Percentiles rank a stretch among this genome's conserved stretches.
Evolutionary conservation across 1,140 invertebrate genomes (phyloP).

Genomic region (Drosophila gunungcola): DNA sequence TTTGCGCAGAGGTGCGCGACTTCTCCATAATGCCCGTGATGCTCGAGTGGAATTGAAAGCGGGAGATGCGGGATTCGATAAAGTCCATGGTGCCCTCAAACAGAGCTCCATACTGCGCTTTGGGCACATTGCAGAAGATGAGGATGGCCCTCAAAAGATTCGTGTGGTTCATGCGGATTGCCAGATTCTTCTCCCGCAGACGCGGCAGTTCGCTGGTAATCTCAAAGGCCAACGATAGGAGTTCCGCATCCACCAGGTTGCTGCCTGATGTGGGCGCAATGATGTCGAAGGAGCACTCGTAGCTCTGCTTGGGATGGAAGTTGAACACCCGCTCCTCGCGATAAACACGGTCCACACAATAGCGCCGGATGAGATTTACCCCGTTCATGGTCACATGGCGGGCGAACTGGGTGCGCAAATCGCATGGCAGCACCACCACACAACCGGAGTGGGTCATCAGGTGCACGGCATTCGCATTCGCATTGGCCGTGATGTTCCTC

Average conservation of each 20-base stretch:
- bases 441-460: conserved; percentile 94
- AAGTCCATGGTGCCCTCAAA: conserved; percentile 71
- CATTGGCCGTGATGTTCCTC: conserved; percentile 83
- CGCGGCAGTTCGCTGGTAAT: conserved; percentile 90
- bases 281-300: conserved; percentile 97
- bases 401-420: conserved; percentile 91
- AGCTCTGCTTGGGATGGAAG: conserved; percentile 94
- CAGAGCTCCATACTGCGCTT: conserved; percentile 87
- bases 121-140: conserved; percentile 91
- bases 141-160: conserved; percentile 92
- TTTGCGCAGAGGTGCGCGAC: conserved; percentile 89
- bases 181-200: conserved; percentile 89
- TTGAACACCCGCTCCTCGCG: conserved; percentile 93
- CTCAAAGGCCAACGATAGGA: conserved; percentile 92
- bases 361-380: conserved; percentile 92
- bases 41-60: conserved; percentile 90
- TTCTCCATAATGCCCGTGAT: conserved; percentile 89
- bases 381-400: conserved; percentile 93
- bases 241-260: conserved; percentile 93
- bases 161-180: conserved; percentile 93
- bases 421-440: conserved; percentile 92
- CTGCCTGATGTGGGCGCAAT: conserved; percentile 90
- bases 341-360: conserved; percentile 94
- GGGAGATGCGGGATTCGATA: conserved; percentile 87
- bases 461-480: conserved; percentile 86